Evolutionary conservation across 2,888 invertebrate species (phyloP).

Genomic region (Thysanoteuthis rhombus): DNA sequence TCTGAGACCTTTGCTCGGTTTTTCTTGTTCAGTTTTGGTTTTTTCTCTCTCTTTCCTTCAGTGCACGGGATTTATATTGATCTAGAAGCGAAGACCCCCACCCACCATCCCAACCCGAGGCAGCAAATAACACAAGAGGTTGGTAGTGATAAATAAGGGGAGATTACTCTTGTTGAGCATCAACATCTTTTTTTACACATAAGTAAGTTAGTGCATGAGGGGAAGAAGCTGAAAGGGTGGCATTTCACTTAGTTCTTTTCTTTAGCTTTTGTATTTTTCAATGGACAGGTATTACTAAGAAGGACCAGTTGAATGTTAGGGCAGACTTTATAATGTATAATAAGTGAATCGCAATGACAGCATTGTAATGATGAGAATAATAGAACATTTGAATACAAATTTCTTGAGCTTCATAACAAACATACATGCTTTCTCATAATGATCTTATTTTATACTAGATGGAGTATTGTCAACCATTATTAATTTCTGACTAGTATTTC

Average conservation of each 20-base stretch:
- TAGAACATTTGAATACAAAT: too few relatives aligned
- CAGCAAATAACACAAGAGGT: neutral
- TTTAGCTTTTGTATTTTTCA: too few relatives aligned
- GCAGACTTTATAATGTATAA: too few relatives aligned
- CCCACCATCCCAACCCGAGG: too few relatives aligned
- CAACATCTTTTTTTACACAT: neutral
- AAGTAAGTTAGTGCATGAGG: neutral
- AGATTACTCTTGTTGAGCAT: neutral
- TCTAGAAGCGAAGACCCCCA: neutral
- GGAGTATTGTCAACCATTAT: too few relatives aligned
- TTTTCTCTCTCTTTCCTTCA: neutral
- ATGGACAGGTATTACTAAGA: neutral
- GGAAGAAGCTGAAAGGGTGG: neutral
- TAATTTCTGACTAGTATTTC: too few relatives aligned
- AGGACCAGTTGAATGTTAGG: neutral
- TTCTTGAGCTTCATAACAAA: too few relatives aligned
- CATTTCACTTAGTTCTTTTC: neutral
- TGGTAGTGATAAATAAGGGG: neutral
- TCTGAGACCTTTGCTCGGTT: neutral
- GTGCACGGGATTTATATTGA: neutral
- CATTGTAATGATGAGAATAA: too few relatives aligned
- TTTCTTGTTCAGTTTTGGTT: neutral
- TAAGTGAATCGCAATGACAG: too few relatives aligned
- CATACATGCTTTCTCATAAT: too few relatives aligned
- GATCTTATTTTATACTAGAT: too few relatives aligned